These are phyloP conservation scores for Ceyx cyanopectus DNA, from an alignment of 2,113 vertebrate genomes.

Conservation along the genomic window DNA sequence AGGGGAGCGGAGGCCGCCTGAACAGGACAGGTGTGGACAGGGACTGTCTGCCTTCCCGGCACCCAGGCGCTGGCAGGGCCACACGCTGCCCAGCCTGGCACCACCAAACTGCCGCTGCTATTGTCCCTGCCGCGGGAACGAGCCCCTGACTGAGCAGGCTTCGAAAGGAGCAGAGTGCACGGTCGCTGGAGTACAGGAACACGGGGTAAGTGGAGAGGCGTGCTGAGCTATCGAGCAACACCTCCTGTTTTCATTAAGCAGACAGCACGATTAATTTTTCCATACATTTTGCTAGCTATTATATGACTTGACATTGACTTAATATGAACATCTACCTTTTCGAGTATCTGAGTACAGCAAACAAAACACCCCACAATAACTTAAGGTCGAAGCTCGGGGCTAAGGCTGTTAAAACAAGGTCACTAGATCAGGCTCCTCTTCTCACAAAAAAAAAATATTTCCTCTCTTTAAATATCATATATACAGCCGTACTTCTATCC, in stretches of 20 bases:
- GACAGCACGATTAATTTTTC: conserved; percentile 36
- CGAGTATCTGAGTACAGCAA: conserved; percentile 31
- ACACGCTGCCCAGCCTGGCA: background rate
- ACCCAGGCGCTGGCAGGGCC: background rate
- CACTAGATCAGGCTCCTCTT: conserved; percentile 15
- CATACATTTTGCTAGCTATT: conserved; percentile 46
- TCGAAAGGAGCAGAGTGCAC: background rate
- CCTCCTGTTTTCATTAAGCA: conserved; percentile 20
- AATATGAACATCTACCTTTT: conserved; percentile 38
- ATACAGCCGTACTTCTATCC: background rate
- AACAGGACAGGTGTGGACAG: background rate
- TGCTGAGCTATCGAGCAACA: background rate
- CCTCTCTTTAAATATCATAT: conserved; percentile 32
- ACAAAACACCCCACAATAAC: conserved; percentile 44
- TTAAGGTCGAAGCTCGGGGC: conserved; percentile 12
- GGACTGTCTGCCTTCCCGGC: background rate
- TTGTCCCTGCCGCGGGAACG: fast-evolving
- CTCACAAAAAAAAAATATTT: conserved; percentile 50
- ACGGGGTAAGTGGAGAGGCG: background rate
- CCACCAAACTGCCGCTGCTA: fast-evolving
- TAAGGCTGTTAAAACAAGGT: conserved; percentile 20
- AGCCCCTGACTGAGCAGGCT: fast-evolving
- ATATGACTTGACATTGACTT: conserved; percentile 49
- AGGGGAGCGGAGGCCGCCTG: background rate
- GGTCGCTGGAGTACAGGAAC: background rate